Evolutionary conservation across 1,140 invertebrate species (phyloP).

Genomic region (Drosophila carrolli): DNA sequence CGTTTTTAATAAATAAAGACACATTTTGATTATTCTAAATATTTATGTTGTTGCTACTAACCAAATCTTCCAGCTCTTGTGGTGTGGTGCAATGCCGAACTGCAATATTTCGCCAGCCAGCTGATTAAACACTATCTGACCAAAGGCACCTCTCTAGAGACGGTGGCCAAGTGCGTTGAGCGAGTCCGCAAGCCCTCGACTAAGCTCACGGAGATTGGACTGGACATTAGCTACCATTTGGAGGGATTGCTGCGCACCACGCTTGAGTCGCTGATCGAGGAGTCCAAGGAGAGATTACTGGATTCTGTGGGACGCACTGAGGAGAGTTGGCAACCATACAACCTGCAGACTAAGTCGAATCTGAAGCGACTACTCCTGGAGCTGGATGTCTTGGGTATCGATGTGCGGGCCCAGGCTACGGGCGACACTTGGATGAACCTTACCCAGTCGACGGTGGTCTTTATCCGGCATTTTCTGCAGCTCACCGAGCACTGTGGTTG

Average conservation of each 20-base stretch:
- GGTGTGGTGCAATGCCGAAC: slow-evolving; percentile 95
- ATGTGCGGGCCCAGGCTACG: slow-evolving; percentile 74
- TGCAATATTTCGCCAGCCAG: slow-evolving; percentile 92
- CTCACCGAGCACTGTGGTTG: slow-evolving; percentile 77
- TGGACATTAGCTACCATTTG: slow-evolving; percentile 91
- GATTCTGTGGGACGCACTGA: slow-evolving; percentile 90
- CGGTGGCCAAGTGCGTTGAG: slow-evolving; percentile 94
- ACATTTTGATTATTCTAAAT: no score
- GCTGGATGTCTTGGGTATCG: slow-evolving; percentile 85
- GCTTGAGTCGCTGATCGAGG: slow-evolving; percentile 85
- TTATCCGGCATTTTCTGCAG: slow-evolving; percentile 76
- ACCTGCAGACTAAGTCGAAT: slow-evolving; percentile 87
- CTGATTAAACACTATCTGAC: slow-evolving; percentile 96
- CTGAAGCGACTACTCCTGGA: slow-evolving; percentile 85
- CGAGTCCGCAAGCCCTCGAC: slow-evolving; percentile 91
- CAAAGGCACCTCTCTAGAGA: slow-evolving; percentile 93
- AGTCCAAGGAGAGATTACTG: slow-evolving; percentile 85
- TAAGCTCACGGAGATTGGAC: slow-evolving; percentile 87
- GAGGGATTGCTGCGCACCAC: slow-evolving; percentile 91
- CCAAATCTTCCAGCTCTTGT: slow-evolving; percentile 89
- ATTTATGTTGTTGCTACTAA: background rate
- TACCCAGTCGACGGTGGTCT: slow-evolving; percentile 80
- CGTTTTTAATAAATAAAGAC: no score
- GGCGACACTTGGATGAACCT: slow-evolving; percentile 84
- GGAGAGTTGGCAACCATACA: slow-evolving; percentile 90